Base-by-base conservation (phyloP, 1,140 invertebrate genomes). In the Batillaria attramentaria region DNA sequence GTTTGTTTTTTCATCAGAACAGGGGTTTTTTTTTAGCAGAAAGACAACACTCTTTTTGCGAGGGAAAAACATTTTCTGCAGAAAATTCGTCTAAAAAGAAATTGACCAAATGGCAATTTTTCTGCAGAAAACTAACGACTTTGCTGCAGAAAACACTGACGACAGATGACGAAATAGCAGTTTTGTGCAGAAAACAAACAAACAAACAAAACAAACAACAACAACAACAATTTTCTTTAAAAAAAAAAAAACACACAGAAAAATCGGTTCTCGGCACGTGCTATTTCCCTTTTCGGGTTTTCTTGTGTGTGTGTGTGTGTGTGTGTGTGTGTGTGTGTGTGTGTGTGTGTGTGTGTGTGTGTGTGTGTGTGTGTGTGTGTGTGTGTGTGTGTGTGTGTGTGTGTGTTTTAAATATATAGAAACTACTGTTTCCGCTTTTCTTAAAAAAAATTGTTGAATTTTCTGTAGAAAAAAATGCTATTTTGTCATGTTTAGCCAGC, bases 301-400 rank as follows among this genome's bases (percentile, higher is more conserved):
- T 10, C 24, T 10, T 50, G 46, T 50, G 46, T 50, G 46, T 50
- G 46, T 50, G 46, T 50, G 46, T 50, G 46, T 50, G 46, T 50
- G 46, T 50, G 46, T 50, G 46, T 50, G 46, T 50, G 46, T 50
- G 46, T 50, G 46, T 50, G 46, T 50, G 46, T 50, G 46, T 50
- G 46, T 50, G 46, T 50, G 10, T 50, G 46, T 50, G 10, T 50
- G 46, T 50, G 10, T 50, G 46, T 50, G 46, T 50, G 10, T 50
- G 46, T 50, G 46, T 50, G 10, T 50, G 46, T 50, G 46, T 50
- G 46, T 50, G 46, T 50, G 10, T 50, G 46, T 50, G 10, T 50
- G 46, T 50, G 46, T 50, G 10, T 50, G 46, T 50, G 46, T 50
- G 10, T 50, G 46, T 50, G 46, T 50, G 46, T 50, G 46, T 50